A percentile compares a stretch with the other conserved stretches of the same genome.
Evolutionary conservation across 1,140 invertebrate species (phyloP).

Genomic region (Hyphantria cunea): DNA sequence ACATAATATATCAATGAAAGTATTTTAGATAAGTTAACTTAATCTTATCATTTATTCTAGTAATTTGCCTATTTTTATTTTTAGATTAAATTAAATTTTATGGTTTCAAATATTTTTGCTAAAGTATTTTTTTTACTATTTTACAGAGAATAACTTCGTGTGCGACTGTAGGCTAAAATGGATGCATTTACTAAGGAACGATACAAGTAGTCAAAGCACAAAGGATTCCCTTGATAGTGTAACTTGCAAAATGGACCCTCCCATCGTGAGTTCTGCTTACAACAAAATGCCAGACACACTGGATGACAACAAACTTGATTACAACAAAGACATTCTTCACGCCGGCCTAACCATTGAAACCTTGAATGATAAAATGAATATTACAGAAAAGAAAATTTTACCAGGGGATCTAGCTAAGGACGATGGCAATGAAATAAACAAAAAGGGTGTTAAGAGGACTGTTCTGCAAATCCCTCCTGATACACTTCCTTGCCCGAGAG

Average conservation of each 20-base stretch:
- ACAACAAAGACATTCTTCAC: constrained; percentile 54
- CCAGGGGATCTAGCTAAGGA: constrained; percentile 41
- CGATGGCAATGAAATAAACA: constrained; percentile 43
- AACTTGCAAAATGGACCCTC: constrained; percentile 85
- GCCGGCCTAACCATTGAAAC: constrained; percentile 53
- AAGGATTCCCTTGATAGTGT: constrained; percentile 85
- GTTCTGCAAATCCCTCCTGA: constrained; percentile 69
- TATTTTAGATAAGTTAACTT: too few relatives aligned
- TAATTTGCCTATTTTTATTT: too few relatives aligned
- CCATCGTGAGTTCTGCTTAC: constrained; percentile 67
- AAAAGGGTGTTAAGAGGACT: constrained; percentile 60
- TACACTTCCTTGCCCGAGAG: constrained; percentile 62
- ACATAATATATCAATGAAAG: neutral
- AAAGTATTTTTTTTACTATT: constrained; percentile 52
- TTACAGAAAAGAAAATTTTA: constrained; percentile 53
- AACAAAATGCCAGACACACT: constrained; percentile 63
- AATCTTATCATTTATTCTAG: too few relatives aligned
- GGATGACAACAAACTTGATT: constrained; percentile 48
- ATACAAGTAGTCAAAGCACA: constrained; percentile 86
- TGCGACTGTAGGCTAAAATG: constrained; percentile 90
- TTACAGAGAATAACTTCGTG: constrained; percentile 89
- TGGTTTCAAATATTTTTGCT: constrained; percentile 11
- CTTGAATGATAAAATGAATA: constrained; percentile 55
- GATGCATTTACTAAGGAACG: constrained; percentile 88
- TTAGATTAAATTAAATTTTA: too few relatives aligned